Conservation (phyloP, 2,113 vertebrate genomes). For the Pseudopipra pipra region DNA sequence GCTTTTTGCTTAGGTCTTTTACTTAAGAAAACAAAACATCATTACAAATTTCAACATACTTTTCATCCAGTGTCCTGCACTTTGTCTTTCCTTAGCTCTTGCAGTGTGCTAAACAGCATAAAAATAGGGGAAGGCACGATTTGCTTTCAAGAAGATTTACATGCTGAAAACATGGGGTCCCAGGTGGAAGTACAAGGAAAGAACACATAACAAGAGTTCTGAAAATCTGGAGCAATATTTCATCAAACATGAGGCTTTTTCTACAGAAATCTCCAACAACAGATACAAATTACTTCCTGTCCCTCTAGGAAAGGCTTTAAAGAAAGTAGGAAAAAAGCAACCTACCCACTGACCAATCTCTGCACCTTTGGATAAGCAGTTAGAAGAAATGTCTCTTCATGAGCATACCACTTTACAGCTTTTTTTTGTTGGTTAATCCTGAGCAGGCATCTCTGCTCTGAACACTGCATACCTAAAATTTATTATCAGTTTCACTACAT, state of each 20-base stretch:
- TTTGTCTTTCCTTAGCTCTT: not conserved
- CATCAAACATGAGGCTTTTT: not conserved
- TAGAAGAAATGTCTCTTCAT: not conserved
- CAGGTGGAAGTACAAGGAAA: not conserved
- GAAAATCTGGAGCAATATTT: not conserved
- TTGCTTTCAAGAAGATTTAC: not conserved
- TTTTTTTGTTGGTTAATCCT: not conserved
- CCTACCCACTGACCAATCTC: not conserved
- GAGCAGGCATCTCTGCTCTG: not conserved
- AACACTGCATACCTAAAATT: not conserved
- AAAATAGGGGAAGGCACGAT: not conserved
- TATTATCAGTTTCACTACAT: not conserved
- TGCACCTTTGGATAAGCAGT: not conserved
- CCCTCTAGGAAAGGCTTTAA: not conserved
- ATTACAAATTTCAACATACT: not conserved
- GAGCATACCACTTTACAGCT: not conserved
- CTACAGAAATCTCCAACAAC: not conserved
- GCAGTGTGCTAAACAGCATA: not conserved
- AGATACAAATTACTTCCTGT: conserved; percentile 16
- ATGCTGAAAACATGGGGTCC: not conserved
- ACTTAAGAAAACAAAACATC: not conserved
- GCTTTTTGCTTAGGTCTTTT: not conserved
- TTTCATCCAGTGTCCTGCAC: not conserved
- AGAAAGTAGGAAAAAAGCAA: not conserved
- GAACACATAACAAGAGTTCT: not conserved